Evolutionary conservation across 2,113 vertebrate species (phyloP).

Genomic region (Sinocyclocheilus maitianheensis): DNA sequence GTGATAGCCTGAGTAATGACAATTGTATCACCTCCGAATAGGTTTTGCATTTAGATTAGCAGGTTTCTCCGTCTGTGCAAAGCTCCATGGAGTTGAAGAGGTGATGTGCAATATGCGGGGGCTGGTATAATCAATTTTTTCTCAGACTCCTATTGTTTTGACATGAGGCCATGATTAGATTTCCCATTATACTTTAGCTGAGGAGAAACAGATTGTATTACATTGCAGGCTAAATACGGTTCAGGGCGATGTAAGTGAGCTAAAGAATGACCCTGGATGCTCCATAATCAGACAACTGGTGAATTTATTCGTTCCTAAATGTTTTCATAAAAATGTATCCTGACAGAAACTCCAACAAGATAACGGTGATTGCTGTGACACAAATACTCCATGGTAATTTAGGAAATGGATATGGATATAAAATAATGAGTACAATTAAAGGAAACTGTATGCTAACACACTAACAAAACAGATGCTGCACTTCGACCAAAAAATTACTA

Average conservation of each 20-base stretch:
- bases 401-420: background rate
- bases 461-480: background rate
- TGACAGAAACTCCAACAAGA: background rate
- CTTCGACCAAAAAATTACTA: background rate
- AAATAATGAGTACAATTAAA: background rate
- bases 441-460: background rate
- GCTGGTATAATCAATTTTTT: conserved; percentile 43
- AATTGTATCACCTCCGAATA: conserved; percentile 35
- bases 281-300: conserved; percentile 15
- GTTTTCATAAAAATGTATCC: background rate
- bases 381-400: background rate
- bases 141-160: conserved; percentile 25
- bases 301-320: conserved; percentile 3
- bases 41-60: conserved; percentile 34
- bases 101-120: conserved; percentile 14
- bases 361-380: background rate
- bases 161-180: conserved; percentile 47
- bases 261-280: conserved; percentile 47
- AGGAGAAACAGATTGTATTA: conserved; percentile 44
- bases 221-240: conserved; percentile 37
- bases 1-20: conserved; percentile 33
- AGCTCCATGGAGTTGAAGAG: conserved; percentile 6
- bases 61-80: conserved; percentile 37
- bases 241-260: conserved; percentile 25
- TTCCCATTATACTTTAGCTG: conserved; percentile 41